Evolutionary conservation across 2,113 vertebrate genomes (phyloP).

Genomic region (Tachuris rubrigastra): DNA sequence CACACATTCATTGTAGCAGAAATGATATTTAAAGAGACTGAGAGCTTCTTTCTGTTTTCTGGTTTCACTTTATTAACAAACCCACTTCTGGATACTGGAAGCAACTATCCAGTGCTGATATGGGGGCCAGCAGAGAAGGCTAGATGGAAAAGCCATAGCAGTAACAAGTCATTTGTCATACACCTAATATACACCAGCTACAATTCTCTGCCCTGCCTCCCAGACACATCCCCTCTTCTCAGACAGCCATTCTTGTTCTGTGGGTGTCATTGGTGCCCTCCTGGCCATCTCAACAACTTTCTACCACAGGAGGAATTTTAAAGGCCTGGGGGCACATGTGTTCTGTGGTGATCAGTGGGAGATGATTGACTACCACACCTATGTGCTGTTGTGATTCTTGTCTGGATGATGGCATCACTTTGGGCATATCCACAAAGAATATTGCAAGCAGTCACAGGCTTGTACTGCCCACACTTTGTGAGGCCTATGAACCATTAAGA

Average conservation of each 20-base stretch:
- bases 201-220: neutral
- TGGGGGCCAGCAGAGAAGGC: neutral
- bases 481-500: neutral
- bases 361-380: neutral
- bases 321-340: neutral
- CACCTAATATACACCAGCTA: fast-evolving
- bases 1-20: neutral
- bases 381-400: neutral
- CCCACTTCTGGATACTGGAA: neutral
- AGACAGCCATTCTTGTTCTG: neutral
- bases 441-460: neutral
- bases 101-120: neutral
- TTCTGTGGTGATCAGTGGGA: neutral
- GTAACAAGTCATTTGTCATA: neutral
- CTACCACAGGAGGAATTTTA: neutral
- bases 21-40: neutral
- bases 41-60: neutral
- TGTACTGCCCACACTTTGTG: neutral
- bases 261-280: neutral
- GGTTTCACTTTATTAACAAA: neutral
- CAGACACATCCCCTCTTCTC: neutral
- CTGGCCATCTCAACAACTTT: neutral
- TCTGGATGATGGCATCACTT: neutral
- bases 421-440: neutral
- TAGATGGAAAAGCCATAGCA: neutral